Evolutionary conservation across 1,140 invertebrate species (phyloP).

Genomic region (Sesamia nonagrioides): DNA sequence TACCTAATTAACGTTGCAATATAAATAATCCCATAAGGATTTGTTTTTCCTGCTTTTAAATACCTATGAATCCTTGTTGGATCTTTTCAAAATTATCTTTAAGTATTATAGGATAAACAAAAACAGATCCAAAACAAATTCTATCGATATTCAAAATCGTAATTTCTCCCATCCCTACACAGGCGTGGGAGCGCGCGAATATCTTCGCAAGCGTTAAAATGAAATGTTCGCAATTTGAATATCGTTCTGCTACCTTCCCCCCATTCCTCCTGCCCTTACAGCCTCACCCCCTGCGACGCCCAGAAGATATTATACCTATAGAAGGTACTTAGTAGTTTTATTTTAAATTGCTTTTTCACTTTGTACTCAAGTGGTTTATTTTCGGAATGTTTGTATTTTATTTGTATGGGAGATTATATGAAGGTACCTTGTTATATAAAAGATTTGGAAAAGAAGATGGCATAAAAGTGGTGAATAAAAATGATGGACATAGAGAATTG

Average conservation of each 20-base stretch:
- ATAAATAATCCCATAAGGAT: no score
- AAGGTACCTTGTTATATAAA: neutral
- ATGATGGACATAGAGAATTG: no score
- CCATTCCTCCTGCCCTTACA: slow-evolving; percentile 20
- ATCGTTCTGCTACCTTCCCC: slow-evolving; percentile 60
- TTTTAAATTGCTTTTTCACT: slow-evolving; percentile 31
- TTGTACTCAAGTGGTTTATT: slow-evolving; percentile 14
- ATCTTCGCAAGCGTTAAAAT: slow-evolving; percentile 87
- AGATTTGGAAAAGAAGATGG: neutral
- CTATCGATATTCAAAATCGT: slow-evolving; percentile 26
- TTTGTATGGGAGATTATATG: neutral
- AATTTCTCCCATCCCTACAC: slow-evolving; percentile 54
- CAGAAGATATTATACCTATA: neutral
- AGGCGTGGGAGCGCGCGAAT: slow-evolving; percentile 82
- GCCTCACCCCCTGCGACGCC: slow-evolving; percentile 25
- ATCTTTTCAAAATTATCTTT: no score
- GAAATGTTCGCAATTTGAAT: slow-evolving; percentile 87
- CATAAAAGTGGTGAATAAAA: neutral
- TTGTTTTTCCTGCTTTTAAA: no score
- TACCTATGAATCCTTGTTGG: no score
- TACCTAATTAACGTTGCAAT: no score
- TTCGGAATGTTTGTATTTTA: neutral
- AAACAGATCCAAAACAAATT: neutral
- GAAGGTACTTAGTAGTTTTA: neutral
- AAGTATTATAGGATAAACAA: no score